Evolutionary conservation across 2,888 invertebrate genomes (phyloP).

Genomic region (Dioctria rufipes): DNA sequence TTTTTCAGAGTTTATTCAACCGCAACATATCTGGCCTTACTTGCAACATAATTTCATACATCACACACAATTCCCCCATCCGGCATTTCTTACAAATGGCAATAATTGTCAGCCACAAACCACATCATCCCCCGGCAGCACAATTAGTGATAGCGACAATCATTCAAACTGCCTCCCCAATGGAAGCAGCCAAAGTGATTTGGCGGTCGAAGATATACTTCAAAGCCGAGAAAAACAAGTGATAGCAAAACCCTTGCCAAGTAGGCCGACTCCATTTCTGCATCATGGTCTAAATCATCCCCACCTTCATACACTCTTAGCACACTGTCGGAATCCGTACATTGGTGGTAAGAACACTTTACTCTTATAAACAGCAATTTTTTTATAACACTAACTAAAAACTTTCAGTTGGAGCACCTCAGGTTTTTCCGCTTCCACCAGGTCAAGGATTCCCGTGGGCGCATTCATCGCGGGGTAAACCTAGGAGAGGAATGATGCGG

Average conservation of each 20-base stretch:
- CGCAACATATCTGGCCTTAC: slow-evolving; percentile 73
- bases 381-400: neutral
- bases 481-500: slow-evolving; percentile 96
- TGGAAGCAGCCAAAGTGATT: slow-evolving; percentile 56
- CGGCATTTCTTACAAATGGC: slow-evolving; percentile 69
- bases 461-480: slow-evolving; percentile 91
- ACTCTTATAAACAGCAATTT: slow-evolving; percentile 3
- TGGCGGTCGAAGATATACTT: slow-evolving; percentile 64
- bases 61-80: slow-evolving; percentile 71
- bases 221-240: slow-evolving; percentile 68
- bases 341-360: slow-evolving; percentile 74
- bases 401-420: slow-evolving; percentile 72
- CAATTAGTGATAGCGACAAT: slow-evolving; percentile 72
- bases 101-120: slow-evolving; percentile 72
- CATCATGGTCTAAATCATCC: slow-evolving; percentile 83
- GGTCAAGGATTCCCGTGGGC: slow-evolving; percentile 88
- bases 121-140: slow-evolving; percentile 71
- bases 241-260: slow-evolving; percentile 89
- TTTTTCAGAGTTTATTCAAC: slow-evolving; percentile 71
- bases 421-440: slow-evolving; percentile 76
- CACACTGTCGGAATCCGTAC: slow-evolving; percentile 89
- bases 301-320: slow-evolving; percentile 85
- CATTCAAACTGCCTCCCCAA: slow-evolving; percentile 63
- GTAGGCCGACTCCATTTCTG: slow-evolving; percentile 78
- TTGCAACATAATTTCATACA: slow-evolving; percentile 72